A percentile compares a stretch with the other conserved stretches of the same genome.
Evolutionary conservation across 2,797 vertebrate genomes (phyloP).

Genomic region (Clarias fuscus): DNA sequence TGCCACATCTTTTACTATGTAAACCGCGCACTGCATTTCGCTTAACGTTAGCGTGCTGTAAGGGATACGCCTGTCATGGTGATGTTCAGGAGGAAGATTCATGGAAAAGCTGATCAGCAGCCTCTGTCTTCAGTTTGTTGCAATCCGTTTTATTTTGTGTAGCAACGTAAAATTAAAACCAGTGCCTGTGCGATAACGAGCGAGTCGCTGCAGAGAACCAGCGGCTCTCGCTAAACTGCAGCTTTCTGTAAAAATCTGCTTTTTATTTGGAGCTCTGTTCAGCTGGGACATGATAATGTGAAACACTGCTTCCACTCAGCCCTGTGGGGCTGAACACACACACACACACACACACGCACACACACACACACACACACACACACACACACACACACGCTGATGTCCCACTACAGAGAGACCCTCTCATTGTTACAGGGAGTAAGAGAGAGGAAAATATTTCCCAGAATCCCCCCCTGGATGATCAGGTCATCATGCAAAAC

Average conservation of each 20-base stretch:
- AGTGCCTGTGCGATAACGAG: background rate
- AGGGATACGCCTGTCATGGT: background rate
- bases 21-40: background rate
- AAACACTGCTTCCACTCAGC: slow-evolving; percentile 50
- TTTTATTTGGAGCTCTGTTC: slow-evolving; percentile 62
- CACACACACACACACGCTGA: slow-evolving; percentile 32
- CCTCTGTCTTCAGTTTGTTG: slow-evolving; percentile 14
- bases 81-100: background rate
- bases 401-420: slow-evolving; percentile 41
- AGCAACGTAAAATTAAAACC: slow-evolving; percentile 14
- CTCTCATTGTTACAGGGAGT: slow-evolving; percentile 29
- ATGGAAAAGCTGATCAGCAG: slow-evolving; percentile 20
- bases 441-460: slow-evolving; percentile 44
- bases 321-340: slow-evolving; percentile 49
- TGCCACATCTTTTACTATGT: background rate
- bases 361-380: slow-evolving; percentile 22
- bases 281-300: slow-evolving; percentile 55
- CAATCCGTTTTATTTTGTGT: slow-evolving; percentile 2
- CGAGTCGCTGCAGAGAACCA: background rate
- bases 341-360: slow-evolving; percentile 32
- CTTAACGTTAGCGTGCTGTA: background rate
- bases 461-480: slow-evolving; percentile 42
- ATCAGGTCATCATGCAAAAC: slow-evolving; percentile 42
- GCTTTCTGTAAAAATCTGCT: slow-evolving; percentile 65
- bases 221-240: background rate